Conservation (phyloP, 2,888 invertebrate genomes). For the Calameuta idolon region DNA sequence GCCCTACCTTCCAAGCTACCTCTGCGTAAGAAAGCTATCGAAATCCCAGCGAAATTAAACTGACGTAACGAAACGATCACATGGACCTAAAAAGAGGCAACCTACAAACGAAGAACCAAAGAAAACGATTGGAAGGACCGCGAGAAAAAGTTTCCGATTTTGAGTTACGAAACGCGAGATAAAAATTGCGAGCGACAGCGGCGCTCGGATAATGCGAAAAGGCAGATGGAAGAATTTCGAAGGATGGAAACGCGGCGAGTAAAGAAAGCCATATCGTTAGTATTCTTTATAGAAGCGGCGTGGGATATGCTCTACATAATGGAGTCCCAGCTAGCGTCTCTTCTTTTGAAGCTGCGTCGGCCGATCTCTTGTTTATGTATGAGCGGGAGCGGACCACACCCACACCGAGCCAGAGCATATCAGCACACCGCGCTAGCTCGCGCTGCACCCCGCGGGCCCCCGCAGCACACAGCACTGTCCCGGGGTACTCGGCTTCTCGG, state of each 20-base stretch:
- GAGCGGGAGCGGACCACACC: conserved; percentile 62
- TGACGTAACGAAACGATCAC: too few relatives aligned
- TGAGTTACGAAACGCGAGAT: not conserved
- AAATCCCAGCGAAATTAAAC: too few relatives aligned
- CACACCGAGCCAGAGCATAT: conserved; percentile 31
- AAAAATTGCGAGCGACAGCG: conserved; percentile 18
- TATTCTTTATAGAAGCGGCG: conserved; percentile 65
- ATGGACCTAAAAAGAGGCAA: too few relatives aligned
- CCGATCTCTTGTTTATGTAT: conserved; percentile 67
- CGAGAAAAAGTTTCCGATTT: not conserved
- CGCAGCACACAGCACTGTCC: conserved; percentile 30
- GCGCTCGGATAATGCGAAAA: not conserved
- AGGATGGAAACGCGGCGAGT: conserved; percentile 2
- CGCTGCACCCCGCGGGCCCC: conserved; percentile 12
- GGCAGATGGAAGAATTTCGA: conserved; percentile 33
- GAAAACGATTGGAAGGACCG: not conserved
- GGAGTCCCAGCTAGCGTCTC: conserved; percentile 63
- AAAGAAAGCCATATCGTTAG: conserved; percentile 56
- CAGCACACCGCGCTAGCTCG: conserved; percentile 13
- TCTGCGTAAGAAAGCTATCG: too few relatives aligned
- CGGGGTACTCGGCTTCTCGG: conserved; percentile 39
- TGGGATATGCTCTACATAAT: conserved; percentile 67
- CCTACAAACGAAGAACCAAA: not conserved
- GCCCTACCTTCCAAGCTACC: too few relatives aligned
- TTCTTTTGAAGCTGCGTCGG: conserved; percentile 64